Percentiles rank a stretch among this genome's conserved stretches.
These are phyloP conservation scores for Varanus komodoensis DNA, from an alignment of 2,113 vertebrate genomes.

Conservation along the genomic window DNA sequence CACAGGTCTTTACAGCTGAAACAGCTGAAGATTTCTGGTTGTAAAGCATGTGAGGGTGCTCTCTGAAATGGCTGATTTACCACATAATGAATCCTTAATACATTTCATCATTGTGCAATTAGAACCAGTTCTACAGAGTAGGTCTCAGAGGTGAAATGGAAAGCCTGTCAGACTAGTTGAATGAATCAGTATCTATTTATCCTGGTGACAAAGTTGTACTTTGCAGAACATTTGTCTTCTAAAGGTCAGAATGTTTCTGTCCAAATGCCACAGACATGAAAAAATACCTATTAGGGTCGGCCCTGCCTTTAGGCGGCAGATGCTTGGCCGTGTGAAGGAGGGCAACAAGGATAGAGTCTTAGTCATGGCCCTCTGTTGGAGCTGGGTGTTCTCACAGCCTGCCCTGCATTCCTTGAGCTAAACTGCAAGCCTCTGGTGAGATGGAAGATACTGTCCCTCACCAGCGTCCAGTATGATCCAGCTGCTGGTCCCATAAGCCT, in stretches of 20 bases:
- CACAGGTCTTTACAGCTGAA: not conserved
- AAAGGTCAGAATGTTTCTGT: constrained; percentile 3
- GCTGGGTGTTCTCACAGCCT: too few species aligned
- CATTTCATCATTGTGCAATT: constrained; percentile 54
- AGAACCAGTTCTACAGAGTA: constrained; percentile 57
- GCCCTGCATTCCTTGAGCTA: too few species aligned
- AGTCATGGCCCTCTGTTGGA: too few species aligned
- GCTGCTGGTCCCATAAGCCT: too few species aligned
- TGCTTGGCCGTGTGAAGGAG: too few species aligned
- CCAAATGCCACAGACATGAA: not conserved
- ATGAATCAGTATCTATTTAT: constrained; percentile 43
- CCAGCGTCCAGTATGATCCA: too few species aligned
- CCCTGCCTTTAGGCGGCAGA: too few species aligned
- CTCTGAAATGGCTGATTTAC: constrained; percentile 47
- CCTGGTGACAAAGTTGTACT: not conserved
- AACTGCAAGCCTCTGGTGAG: too few species aligned
- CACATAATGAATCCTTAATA: not conserved
- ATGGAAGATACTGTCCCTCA: too few species aligned
- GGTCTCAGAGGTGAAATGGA: constrained; percentile 60
- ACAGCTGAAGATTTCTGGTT: constrained; percentile 10
- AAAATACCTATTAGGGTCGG: not conserved
- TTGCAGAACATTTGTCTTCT: not conserved
- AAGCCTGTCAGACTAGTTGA: constrained; percentile 20
- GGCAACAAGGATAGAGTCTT: too few species aligned
- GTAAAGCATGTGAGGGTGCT: constrained; percentile 32